Evolutionary conservation across 1,140 invertebrate species (phyloP), one percentile per base, ranked within the genome.

Genomic region (Micrasema minimum): DNA sequence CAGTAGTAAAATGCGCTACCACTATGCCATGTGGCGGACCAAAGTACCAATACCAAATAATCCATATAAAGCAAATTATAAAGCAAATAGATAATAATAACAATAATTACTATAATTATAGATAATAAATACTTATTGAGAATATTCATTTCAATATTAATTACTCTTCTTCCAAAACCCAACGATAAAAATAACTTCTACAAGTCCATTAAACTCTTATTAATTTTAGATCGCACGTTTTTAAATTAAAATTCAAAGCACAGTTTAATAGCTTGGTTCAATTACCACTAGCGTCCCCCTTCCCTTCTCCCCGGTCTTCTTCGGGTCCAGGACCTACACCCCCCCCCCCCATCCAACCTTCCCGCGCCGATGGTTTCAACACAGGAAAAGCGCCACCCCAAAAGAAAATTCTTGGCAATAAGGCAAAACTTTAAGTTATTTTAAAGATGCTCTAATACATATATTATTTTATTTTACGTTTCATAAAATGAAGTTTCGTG

Each of bases 391-490:
- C 48, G 18, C 43, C 37, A 35, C 59, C 45, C 23, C 18, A 41
- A 68, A 74, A 70, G 72, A 71, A 71, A 71, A 67, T 74, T 74
- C 72, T 71, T 74, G 72, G 72, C 72, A 74, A 74, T 64, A 74
- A 71, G 68, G 66, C 72, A 69, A 74, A 74, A 74, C 61, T 70
- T 71, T 57, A 16, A 18, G 35, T 59, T n/a, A n/a, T n/a, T n/a
- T n/a, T n/a, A n/a, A n/a, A n/a, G n/a, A n/a, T n/a, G n/a, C n/a
- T n/a, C n/a, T n/a, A n/a, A n/a, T n/a, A n/a, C n/a, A n/a, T n/a
- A n/a, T n/a, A n/a, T n/a, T n/a, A n/a, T n/a, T n/a, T n/a, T n/a
- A n/a, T n/a, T n/a, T n/a, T n/a, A n/a, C n/a, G n/a, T n/a, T n/a
- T n/a, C n/a, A n/a, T n/a, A n/a, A n/a, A n/a, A n/a, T n/a, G n/a